Evolutionary conservation across 2,888 invertebrate species (phyloP), one percentile per base, ranked within the genome.

Genomic region (Apamea monoglypha): DNA sequence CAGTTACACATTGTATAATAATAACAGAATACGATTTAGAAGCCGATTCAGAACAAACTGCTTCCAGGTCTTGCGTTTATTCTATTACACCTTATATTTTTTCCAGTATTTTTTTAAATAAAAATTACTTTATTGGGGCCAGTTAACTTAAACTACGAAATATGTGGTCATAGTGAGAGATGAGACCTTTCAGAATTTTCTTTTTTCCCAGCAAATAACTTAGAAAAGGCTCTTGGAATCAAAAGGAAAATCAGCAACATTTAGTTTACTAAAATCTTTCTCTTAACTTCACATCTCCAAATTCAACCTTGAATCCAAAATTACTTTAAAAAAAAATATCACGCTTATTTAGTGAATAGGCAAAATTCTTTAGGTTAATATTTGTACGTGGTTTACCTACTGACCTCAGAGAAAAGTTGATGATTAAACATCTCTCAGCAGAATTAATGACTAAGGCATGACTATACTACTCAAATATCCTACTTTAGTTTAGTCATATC

Each of bases 381-480:
- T 25, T 73, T 69, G 50, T 29, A 5, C 29, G 44, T 59, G 25
- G 29, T 59, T 64, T 21, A 59, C 64, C 74, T 44, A 74, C 16
- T 84, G 36, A 74, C 81, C 70, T 63, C 59, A 80, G 16, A 64
- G 21, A 67, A 81, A 74, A 76, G 8, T 36, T 25, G 16, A 68
- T n/a, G 85, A 81, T 71, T 75, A 81, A 68, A n/a, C 61, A 80
- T 67, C 47, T 84, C 56, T 61, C 21, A 53, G 29, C 47, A 63
- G 76, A 81, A 69, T 59, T 73, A 61, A 84, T 78, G 78, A 82
- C 56, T 18, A 16, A 73, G 68, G 68, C 78, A 82, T 86, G 73
- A 50, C 64, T 76, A 40, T 21, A 56, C 68, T 64, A 56, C 64
- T 64, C 5, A 29, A 63, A 50, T 25, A 61, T 8, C 44, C 75